Base-by-base conservation (phyloP, 2,888 invertebrate genomes). In the Onchidella celtica region DNA sequence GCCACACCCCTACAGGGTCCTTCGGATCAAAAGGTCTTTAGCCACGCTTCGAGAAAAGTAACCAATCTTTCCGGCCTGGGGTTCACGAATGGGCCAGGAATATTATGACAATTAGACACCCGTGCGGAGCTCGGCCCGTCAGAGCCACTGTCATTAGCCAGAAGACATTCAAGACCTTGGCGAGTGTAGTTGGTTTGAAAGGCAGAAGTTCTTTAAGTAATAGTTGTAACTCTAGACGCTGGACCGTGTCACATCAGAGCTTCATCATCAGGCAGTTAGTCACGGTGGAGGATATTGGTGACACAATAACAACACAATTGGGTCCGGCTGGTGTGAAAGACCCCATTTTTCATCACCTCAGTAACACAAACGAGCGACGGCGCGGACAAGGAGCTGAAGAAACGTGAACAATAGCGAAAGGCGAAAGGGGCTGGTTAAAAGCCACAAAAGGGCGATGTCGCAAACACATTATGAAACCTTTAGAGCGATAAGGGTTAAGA, bases 381-480 rank as follows among this genome's bases (percentile, higher is more conserved):
- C 47, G 65, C 61, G 75, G 40, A 75, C 40, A 75, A 63, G 38
- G 34, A 29, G n/a, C 40, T 65, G 40, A 40, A 32, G 65, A 27
- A 32, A 4, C 29, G 47, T 14, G 32, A 47, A 77, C 34, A 77
- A 77, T 55, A 36, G 47, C 55, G 21, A 34, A 32, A 14, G 55
- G 47, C 55, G 36, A 77, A 68, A 68, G 47, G 36, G 68, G 77
- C 14, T 24, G 34, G 36, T 11, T 57, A 34, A 68, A 55, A 24
- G 68, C 40, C 27, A n/a, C 11, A 21, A 65, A 47, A 75, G 65
- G 68, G 27, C 63, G 29, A 27, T 34, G 63, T 55, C 72, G 21
- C 63, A 65, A 79, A 65, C 79, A 79, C 79, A 79, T 79, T 79
- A 79, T 61, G 79, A 59, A 63, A 66, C 36, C 57, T 24, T 55